Evolutionary conservation across 2,888 invertebrate genomes (phyloP), one percentile per base, ranked within the genome.

Genomic region (Tryphoninae sp.): DNA sequence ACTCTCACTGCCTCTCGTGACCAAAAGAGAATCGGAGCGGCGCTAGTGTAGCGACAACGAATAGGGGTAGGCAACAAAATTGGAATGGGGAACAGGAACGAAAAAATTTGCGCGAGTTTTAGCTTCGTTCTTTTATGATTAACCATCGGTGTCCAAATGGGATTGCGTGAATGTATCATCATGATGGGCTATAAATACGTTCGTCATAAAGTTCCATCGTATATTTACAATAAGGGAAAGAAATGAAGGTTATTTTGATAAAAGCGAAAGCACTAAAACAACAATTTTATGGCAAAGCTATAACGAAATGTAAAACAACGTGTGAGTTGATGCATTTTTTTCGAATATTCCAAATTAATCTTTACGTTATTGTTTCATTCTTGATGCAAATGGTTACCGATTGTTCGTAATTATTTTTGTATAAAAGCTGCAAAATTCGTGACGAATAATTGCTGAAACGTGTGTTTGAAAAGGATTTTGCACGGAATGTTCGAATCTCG

Each of bases 131-230:
- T 76, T 61, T 67, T 23, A 51, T 61, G 23, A 55, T 53, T 33
- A 23, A 16, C 51, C 49, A 6, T 11, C 16, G 61, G 22, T 59
- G 40, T 33, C 49, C 40, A 51, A 68, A 76, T 76, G 68, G 75
- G 67, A 61, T 59, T 68, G 75, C 40, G 64, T 49, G 72, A 81
- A 23, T 49, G 45, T 45, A 42, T 42, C n/a, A 77, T 72, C 68
- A 33, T 78, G 67, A 79, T 77, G 73, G 78, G 45, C 22, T 68
- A 69, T 64, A 75, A 79, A 76, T 69, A 64, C 45, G 42, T 51
- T 73, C 58, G 13, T n/a, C 23, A 22, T 33, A 76, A 59, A 59
- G 26, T 45, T 45, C 45, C 45, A 2, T 9, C 45, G 2, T 45
- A 2, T 13, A 11, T 45, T 45, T 11, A 6, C 33, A 0, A 33